Conservation (phyloP, 2,888 invertebrate species). For the Sarcophaga carnaria region DNA sequence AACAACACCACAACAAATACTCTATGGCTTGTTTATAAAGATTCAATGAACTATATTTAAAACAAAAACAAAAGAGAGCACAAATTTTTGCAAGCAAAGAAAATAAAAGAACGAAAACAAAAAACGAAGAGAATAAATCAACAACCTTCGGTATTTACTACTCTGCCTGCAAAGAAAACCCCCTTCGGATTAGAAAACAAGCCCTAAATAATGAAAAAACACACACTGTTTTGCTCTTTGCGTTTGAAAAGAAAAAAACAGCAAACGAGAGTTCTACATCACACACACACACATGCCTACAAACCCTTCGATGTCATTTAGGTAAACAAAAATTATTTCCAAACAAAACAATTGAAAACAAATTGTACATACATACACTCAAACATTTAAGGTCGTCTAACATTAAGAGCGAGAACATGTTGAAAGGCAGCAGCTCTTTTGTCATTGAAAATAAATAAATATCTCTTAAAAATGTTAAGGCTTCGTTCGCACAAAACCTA, state of each 20-base stretch:
- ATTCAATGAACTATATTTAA: conserved; percentile 70
- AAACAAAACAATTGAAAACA: neutral
- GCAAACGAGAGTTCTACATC: too few relatives aligned
- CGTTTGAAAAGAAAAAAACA: neutral
- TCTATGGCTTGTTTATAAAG: conserved; percentile 38
- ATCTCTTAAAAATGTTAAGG: conserved; percentile 52
- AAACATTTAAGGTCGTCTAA: neutral
- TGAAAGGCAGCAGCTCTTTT: neutral
- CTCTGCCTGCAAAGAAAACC: neutral
- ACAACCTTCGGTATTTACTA: neutral
- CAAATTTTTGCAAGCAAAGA: conserved; percentile 10
- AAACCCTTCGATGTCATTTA: too few relatives aligned
- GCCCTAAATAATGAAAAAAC: too few relatives aligned
- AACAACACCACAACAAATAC: conserved; percentile 27
- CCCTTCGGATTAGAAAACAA: too few relatives aligned
- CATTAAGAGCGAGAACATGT: neutral
- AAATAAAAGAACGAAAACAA: conserved; percentile 26
- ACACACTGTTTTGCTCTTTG: too few relatives aligned
- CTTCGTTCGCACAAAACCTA: conserved; percentile 62
- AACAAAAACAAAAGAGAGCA: conserved; percentile 55
- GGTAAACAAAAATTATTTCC: too few relatives aligned
- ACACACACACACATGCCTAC: too few relatives aligned
- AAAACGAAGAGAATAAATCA: conserved; percentile 18
- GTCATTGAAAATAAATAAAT: conserved; percentile 11
- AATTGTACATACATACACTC: neutral